Evolutionary conservation across 1,140 invertebrate genomes (phyloP), one percentile per base, ranked within the genome.

Genomic region (Pentalonia nigronervosa): DNA sequence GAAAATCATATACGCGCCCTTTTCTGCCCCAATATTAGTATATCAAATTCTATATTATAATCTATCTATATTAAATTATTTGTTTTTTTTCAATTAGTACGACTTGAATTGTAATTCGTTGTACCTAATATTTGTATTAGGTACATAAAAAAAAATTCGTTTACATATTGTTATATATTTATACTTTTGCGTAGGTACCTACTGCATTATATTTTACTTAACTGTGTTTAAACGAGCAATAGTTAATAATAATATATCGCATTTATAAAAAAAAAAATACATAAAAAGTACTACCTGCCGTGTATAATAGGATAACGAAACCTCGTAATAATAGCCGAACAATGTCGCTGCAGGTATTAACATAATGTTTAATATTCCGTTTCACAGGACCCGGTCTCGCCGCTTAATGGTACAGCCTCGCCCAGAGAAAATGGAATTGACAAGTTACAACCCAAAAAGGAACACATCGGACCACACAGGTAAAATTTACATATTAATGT

Each of bases 361-460:
- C 83, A 84, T 84, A 84, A 84, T 87, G 21, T 56, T 47, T 45
- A 67, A 93, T 84, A 60, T 88, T 93, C 83, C 93, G 36, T 81
- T 90, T 94, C 94, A 48, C 94, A 94, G 94, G 94, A 95, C 94
- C 97, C 97, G 45, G 96, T 97, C 50, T 97, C 97, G 89, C 97
- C 97, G 20, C 96, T 97, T 94, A 97, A 98, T 94, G 97, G 97
- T 6, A 97, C 97, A 0, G 96, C 97, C 0, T 98, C 97, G 11
- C 97, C 97, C 0, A 95, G 97, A 93, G 97, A 98, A 95, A 98
- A 98, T 94, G 97, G 97, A 45, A 95, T 97, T 3, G 96, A 96
- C 91, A 97, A 97, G 94, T 94, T 96, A 88, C 96, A 95, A 56
- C 95, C 95, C 0, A 97, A 96, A 95, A 97, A 96, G 94, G 97